A percentile compares a stretch with the other conserved stretches of the same genome.
Conservation (phyloP, 2,797 vertebrate species). For the Falco novaeseelandiae region DNA sequence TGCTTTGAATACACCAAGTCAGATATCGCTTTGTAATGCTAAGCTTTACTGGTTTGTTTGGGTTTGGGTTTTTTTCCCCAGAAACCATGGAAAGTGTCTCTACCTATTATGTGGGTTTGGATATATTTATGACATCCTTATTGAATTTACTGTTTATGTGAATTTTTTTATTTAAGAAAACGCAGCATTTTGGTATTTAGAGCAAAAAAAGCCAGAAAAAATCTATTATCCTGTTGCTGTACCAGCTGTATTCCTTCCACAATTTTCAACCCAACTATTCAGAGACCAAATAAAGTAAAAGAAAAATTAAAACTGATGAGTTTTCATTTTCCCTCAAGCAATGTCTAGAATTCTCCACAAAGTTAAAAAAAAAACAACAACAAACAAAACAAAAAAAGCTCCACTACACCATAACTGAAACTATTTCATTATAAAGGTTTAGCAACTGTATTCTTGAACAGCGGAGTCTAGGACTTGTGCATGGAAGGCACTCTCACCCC, state of each 20-base stretch:
- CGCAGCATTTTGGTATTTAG: not conserved
- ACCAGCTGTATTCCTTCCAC: not conserved
- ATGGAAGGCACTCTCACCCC: not conserved
- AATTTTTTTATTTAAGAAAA: not conserved
- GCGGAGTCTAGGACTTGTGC: not conserved
- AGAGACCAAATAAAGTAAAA: not conserved
- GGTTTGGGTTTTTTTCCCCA: not conserved
- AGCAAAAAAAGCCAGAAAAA: not conserved
- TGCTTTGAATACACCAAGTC: not conserved
- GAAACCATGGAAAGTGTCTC: not conserved
- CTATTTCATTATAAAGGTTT: not conserved
- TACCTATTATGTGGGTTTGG: not conserved
- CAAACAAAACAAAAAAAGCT: not conserved
- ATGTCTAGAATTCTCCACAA: not conserved
- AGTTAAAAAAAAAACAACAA: too few species aligned
- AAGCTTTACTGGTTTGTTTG: not conserved
- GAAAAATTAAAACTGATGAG: not conserved
- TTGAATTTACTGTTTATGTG: not conserved
- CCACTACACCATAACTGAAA: not conserved
- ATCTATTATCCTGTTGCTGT: not conserved
- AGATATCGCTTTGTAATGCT: not conserved
- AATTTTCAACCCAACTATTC: not conserved
- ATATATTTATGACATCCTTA: not conserved
- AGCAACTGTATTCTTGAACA: not conserved
- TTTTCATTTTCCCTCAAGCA: not conserved